Conservation (phyloP, 1,140 invertebrate genomes). For the Zaprionus inermis region DNA sequence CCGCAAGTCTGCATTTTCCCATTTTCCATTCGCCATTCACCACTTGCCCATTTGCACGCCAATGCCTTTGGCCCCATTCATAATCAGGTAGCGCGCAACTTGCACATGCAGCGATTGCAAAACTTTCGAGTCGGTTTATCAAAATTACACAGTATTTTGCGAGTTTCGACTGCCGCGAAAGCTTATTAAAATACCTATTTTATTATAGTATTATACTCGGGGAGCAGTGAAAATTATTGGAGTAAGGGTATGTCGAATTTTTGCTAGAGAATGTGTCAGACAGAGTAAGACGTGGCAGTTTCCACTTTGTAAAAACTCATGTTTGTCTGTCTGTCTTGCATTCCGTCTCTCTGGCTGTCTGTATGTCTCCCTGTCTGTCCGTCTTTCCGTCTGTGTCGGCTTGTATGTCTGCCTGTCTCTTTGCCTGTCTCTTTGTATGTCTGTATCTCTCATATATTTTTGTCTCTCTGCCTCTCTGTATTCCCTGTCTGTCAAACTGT, state of each 20-base stretch:
- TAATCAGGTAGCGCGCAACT: conserved; percentile 9
- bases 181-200: not conserved
- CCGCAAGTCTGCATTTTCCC: not conserved
- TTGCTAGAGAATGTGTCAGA: not conserved
- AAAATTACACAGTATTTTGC: conserved; percentile 8
- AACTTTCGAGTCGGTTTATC: conserved; percentile 14
- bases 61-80: conserved; percentile 21
- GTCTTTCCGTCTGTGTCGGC: too few relatives aligned
- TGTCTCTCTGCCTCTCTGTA: too few relatives aligned
- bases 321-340: too few relatives aligned
- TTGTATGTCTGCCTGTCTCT: too few relatives aligned
- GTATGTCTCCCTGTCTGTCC: too few relatives aligned
- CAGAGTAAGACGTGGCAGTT: not conserved
- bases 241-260: not conserved
- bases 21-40: conserved; percentile 9
- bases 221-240: not conserved
- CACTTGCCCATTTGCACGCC: not conserved
- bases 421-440: too few relatives aligned
- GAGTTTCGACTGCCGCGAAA: not conserved
- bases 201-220: not conserved
- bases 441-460: too few relatives aligned
- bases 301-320: too few relatives aligned
- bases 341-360: too few relatives aligned
- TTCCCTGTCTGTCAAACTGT: too few relatives aligned
- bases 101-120: conserved; percentile 7